phyloP scores from a whole-genome alignment of 2,888 invertebrate genomes.

The Hipparchia sbordonii region DNA sequence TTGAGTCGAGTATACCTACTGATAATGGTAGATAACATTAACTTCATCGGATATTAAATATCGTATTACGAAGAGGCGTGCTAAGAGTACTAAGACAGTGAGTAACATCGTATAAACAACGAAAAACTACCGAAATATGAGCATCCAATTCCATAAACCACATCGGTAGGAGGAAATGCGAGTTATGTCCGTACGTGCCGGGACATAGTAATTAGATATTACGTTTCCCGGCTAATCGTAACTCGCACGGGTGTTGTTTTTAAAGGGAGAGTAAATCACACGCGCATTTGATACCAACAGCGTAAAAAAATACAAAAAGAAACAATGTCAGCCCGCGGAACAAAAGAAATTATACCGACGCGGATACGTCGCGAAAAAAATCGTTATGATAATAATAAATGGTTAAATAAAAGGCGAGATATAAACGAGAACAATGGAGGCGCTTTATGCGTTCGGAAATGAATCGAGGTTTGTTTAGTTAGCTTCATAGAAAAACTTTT shows the following conservation, averaged over 20 bases:
- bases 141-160: slow-evolving; percentile 82
- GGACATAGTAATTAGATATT: slow-evolving; percentile 83
- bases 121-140: slow-evolving; percentile 81
- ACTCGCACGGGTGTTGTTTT: slow-evolving; percentile 82
- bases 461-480: slow-evolving; percentile 76
- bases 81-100: slow-evolving; percentile 62
- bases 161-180: slow-evolving; percentile 76
- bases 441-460: slow-evolving; percentile 66
- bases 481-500: slow-evolving; percentile 68
- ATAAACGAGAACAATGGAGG: slow-evolving; percentile 75
- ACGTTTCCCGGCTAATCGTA: slow-evolving; percentile 78
- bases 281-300: slow-evolving; percentile 65
- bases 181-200: slow-evolving; percentile 80
- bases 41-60: slow-evolving; percentile 42
- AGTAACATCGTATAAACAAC: slow-evolving; percentile 67
- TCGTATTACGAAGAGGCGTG: slow-evolving; percentile 68
- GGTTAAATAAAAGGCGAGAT: slow-evolving; percentile 75
- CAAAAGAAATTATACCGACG: slow-evolving; percentile 80
- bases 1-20: too few relatives aligned
- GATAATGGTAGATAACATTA: slow-evolving; percentile 26
- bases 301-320: slow-evolving; percentile 72
- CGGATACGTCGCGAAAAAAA: slow-evolving; percentile 77
- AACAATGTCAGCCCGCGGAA: slow-evolving; percentile 77
- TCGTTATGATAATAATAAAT: slow-evolving; percentile 78
- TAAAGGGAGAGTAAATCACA: slow-evolving; percentile 81